Evolutionary conservation across 2,797 vertebrate species (phyloP).

Genomic region (Crypturellus tataupa): DNA sequence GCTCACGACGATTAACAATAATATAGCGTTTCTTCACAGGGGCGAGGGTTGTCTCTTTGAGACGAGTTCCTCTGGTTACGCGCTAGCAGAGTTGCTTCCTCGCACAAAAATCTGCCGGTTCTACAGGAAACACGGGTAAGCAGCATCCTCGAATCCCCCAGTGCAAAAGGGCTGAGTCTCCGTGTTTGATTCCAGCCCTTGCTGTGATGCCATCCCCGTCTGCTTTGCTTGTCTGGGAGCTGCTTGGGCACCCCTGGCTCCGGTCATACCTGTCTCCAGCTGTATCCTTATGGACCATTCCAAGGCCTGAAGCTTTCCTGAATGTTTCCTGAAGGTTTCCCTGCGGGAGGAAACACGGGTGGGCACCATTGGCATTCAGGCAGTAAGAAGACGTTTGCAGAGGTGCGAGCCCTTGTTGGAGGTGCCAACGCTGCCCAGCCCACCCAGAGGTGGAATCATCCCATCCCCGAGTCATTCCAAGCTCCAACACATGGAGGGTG

Average conservation of each 20-base stretch:
- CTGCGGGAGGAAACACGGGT: too few relatives aligned
- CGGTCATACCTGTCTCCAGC: too few relatives aligned
- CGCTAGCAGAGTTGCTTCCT: not conserved
- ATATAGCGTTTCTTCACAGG: not conserved
- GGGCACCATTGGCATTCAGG: too few relatives aligned
- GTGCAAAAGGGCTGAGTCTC: not conserved
- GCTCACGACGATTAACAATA: not conserved
- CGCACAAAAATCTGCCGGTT: not conserved
- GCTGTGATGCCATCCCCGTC: fast-evolving
- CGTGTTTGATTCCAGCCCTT: not conserved
- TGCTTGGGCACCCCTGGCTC: too few relatives aligned
- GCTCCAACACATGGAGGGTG: not conserved
- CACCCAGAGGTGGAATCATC: not conserved
- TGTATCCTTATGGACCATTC: too few relatives aligned
- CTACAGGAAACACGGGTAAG: not conserved
- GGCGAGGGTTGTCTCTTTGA: not conserved
- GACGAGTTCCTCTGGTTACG: not conserved
- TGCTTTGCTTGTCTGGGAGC: too few relatives aligned
- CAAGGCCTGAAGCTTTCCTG: too few relatives aligned
- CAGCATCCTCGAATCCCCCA: not conserved
- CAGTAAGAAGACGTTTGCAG: too few relatives aligned
- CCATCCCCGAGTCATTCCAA: not conserved
- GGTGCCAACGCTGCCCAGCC: not conserved
- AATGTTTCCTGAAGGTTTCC: too few relatives aligned
- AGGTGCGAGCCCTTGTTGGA: too few relatives aligned